Percentiles rank a stretch among this genome's conserved stretches.
These are phyloP conservation scores for Diorhabda carinulata DNA, from an alignment of 1,140 invertebrate genomes.

Conservation along the genomic window DNA sequence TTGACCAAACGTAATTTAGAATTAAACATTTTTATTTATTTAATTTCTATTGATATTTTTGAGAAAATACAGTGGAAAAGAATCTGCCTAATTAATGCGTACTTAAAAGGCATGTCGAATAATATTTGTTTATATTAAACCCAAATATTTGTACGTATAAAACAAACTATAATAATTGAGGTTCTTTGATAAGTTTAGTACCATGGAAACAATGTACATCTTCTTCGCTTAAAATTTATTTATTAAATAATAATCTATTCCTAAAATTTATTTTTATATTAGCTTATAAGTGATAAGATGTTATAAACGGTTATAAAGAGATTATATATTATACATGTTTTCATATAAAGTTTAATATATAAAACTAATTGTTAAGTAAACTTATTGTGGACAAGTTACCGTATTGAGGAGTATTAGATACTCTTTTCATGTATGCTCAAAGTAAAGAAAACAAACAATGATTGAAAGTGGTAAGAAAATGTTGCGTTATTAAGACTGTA, in stretches of 20 bases:
- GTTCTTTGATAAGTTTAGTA: too few relatives aligned
- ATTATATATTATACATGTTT: background rate
- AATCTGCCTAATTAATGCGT: too few relatives aligned
- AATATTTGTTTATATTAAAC: too few relatives aligned
- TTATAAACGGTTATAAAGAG: background rate
- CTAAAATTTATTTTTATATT: background rate
- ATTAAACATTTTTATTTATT: too few relatives aligned
- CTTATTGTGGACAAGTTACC: background rate
- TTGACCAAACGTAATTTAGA: too few relatives aligned
- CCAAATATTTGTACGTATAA: too few relatives aligned
- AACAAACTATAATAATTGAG: too few relatives aligned
- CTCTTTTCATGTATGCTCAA: background rate
- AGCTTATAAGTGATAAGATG: background rate
- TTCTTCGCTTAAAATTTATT: background rate
- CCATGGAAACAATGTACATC: background rate
- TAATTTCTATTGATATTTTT: too few relatives aligned
- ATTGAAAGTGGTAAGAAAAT: background rate
- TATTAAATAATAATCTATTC: background rate
- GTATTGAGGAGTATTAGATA: background rate
- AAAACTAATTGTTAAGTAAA: background rate
- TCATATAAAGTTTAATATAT: background rate
- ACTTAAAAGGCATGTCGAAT: too few relatives aligned
- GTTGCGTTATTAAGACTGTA: background rate
- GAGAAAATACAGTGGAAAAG: too few relatives aligned
- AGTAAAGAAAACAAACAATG: background rate